Evolutionary conservation across 2,888 invertebrate genomes (phyloP).

Genomic region (Molorchus minor): DNA sequence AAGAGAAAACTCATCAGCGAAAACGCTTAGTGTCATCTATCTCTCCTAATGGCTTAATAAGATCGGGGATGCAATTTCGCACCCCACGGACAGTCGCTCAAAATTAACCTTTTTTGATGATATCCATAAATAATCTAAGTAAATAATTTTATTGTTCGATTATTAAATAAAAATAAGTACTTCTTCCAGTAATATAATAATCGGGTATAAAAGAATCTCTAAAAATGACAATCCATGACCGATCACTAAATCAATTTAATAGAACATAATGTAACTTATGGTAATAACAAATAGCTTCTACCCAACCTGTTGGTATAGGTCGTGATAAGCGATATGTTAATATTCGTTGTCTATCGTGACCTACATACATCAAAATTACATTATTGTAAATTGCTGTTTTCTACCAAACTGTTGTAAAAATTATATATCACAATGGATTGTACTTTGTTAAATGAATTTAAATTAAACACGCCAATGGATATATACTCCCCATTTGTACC

Average conservation of each 20-base stretch:
- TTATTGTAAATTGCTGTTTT: slow-evolving; percentile 55
- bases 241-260: slow-evolving; percentile 51
- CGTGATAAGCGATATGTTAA: slow-evolving; percentile 36
- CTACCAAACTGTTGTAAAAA: slow-evolving; percentile 60
- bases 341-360: slow-evolving; percentile 37
- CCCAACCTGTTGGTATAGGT: slow-evolving; percentile 36
- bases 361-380: slow-evolving; percentile 41
- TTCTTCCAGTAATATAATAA: slow-evolving; percentile 45
- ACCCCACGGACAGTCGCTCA: slow-evolving; percentile 35
- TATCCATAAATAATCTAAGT: slow-evolving; percentile 52
- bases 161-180: slow-evolving; percentile 53
- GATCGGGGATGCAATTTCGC: slow-evolving; percentile 33
- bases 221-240: slow-evolving; percentile 59
- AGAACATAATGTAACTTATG: slow-evolving; percentile 39
- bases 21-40: slow-evolving; percentile 57
- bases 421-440: slow-evolving; percentile 63
- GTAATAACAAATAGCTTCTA: slow-evolving; percentile 37
- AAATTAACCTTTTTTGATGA: slow-evolving; percentile 56
- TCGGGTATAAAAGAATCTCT: slow-evolving; percentile 46
- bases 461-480: slow-evolving; percentile 46
- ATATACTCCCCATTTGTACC: slow-evolving; percentile 12
- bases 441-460: slow-evolving; percentile 63
- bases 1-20: slow-evolving; percentile 10
- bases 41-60: slow-evolving; percentile 59
- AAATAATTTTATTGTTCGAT: slow-evolving; percentile 53